phyloP scores from a whole-genome alignment of 2,797 vertebrate genomes.

The Aselliscus stoliczkanus region DNA sequence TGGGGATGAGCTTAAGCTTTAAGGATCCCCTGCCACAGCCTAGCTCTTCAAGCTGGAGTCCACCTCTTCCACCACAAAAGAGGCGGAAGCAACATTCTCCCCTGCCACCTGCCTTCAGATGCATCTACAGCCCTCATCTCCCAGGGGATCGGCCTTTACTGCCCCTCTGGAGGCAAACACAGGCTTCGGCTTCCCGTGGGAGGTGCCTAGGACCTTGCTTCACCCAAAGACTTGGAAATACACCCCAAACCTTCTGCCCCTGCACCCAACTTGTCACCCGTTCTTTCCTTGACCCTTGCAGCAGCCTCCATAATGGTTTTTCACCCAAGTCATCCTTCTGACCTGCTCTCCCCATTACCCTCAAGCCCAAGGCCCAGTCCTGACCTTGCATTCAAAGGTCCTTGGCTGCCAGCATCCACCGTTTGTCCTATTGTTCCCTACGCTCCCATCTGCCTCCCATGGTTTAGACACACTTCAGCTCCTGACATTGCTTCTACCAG shows the following conservation, averaged over 20 bases:
- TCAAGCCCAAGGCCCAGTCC: neutral
- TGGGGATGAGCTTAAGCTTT: neutral
- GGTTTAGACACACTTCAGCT: neutral
- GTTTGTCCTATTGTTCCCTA: neutral
- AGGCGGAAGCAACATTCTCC: neutral
- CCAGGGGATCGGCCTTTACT: neutral
- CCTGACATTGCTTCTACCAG: neutral
- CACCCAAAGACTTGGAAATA: neutral
- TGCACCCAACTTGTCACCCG: neutral
- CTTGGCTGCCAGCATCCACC: neutral
- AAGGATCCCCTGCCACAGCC: neutral
- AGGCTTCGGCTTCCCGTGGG: neutral
- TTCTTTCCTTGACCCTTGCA: neutral
- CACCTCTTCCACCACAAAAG: neutral
- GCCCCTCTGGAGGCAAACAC: neutral
- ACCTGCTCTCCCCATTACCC: neutral
- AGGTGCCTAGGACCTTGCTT: neutral
- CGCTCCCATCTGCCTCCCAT: rapidly evolving
- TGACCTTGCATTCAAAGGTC: neutral
- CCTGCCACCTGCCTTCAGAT: neutral
- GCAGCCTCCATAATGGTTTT: neutral
- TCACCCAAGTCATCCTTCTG: neutral
- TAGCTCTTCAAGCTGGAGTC: neutral
- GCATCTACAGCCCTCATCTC: neutral
- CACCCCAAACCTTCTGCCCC: neutral